Percentiles rank a stretch among this genome's conserved stretches.
Conservation (phyloP, 2,888 invertebrate species). For the Zootermopsis nevadensis region DNA sequence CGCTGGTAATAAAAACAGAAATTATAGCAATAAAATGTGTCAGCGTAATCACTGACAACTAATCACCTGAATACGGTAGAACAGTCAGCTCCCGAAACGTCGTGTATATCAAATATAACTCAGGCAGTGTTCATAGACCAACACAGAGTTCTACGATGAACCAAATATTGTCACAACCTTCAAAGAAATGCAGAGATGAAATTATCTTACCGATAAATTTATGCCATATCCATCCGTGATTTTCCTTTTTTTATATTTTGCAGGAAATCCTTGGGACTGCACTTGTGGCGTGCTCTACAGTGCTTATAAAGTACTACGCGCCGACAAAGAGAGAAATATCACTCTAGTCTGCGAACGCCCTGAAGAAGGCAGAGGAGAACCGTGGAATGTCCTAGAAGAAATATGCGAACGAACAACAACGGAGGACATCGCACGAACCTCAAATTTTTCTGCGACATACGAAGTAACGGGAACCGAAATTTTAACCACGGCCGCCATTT, state of each 20-base stretch:
- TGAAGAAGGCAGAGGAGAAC: background rate
- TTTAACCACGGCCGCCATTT: background rate
- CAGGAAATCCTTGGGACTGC: conserved; percentile 8
- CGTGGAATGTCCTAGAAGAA: background rate
- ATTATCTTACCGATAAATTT: no score
- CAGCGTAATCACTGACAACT: no score
- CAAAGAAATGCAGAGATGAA: no score
- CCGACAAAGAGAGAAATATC: background rate
- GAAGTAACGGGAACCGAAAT: background rate
- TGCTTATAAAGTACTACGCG: background rate
- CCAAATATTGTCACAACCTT: no score
- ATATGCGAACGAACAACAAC: background rate
- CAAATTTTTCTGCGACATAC: background rate
- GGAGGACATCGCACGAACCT: background rate
- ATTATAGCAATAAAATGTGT: no score
- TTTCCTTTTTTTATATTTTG: background rate
- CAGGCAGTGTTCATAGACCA: no score
- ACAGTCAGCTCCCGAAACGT: no score
- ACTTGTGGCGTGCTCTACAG: background rate
- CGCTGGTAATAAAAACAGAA: no score
- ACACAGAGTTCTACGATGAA: no score
- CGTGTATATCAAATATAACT: no score
- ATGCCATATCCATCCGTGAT: no score
- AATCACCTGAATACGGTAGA: no score
- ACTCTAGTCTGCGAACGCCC: background rate